Conservation (phyloP, 2,113 vertebrate species). For the Dendropsophus ebraccatus region DNA sequence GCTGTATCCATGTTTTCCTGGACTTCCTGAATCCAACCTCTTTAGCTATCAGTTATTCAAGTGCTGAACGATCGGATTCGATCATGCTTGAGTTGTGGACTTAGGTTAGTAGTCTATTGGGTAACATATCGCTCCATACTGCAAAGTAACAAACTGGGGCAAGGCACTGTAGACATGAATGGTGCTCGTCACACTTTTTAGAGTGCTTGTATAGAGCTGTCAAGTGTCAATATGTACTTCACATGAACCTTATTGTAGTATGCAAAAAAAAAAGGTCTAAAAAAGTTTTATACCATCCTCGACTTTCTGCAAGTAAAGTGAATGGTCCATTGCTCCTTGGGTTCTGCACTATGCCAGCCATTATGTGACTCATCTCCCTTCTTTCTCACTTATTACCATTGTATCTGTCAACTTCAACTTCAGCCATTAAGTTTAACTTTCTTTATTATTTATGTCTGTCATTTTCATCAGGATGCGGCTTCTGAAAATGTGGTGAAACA, state of each 20-base stretch:
- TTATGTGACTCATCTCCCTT: conserved; percentile 19
- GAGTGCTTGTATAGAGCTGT: background rate
- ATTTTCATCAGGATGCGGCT: conserved; percentile 21
- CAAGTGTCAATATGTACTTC: background rate
- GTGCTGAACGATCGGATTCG: no score
- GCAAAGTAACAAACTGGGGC: background rate
- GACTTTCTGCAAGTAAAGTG: background rate
- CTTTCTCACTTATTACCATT: conserved; percentile 27
- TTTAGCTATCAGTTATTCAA: no score
- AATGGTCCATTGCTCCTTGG: background rate
- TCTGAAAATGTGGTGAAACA: conserved; percentile 51
- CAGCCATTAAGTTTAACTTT: conserved; percentile 49
- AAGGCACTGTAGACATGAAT: no score
- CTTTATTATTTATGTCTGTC: conserved; percentile 57
- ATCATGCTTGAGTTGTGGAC: no score
- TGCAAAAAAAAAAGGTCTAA: background rate
- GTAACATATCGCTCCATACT: background rate
- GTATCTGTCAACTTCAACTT: conserved; percentile 59
- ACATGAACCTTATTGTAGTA: no score
- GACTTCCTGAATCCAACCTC: no score
- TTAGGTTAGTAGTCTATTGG: background rate
- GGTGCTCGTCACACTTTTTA: background rate
- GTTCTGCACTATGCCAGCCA: background rate
- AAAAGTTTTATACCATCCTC: background rate
- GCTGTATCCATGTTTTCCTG: no score